Conservation (phyloP, 2,888 invertebrate species). For the Phrixothrix hirtus region DNA sequence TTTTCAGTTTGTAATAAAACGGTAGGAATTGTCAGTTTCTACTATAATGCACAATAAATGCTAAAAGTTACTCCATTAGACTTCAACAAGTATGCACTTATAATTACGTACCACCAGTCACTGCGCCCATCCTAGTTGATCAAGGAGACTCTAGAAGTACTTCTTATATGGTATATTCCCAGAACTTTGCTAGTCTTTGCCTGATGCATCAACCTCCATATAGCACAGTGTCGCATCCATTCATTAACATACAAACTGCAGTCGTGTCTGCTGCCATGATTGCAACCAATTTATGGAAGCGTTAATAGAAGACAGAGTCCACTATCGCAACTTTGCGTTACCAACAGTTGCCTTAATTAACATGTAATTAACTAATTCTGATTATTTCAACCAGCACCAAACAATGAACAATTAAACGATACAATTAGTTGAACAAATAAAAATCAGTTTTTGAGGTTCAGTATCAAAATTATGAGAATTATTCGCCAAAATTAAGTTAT, state of each 20-base stretch:
- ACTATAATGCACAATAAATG: not conserved
- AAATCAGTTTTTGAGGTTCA: no score
- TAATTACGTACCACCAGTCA: slow-evolving; percentile 11
- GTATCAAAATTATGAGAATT: no score
- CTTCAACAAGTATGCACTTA: slow-evolving; percentile 14
- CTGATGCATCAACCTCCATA: slow-evolving; percentile 42
- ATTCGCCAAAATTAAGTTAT: no score
- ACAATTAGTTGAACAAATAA: no score
- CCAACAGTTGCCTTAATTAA: slow-evolving; percentile 45
- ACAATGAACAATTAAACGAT: no score
- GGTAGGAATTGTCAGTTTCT: not conserved
- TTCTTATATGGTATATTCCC: slow-evolving; percentile 10
- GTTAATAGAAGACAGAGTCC: slow-evolving; percentile 39
- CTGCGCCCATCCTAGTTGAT: slow-evolving; percentile 19
- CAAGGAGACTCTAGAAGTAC: slow-evolving; percentile 14
- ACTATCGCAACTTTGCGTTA: slow-evolving; percentile 37
- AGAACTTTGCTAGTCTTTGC: slow-evolving; percentile 19
- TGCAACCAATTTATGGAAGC: slow-evolving; percentile 41
- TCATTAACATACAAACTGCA: slow-evolving; percentile 49
- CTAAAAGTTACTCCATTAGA: slow-evolving; percentile 11
- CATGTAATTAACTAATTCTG: slow-evolving; percentile 48
- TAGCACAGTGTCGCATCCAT: slow-evolving; percentile 41
- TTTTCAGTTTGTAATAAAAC: not conserved
- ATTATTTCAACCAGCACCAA: slow-evolving; percentile 37
- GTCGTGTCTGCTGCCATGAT: slow-evolving; percentile 41